Evolutionary conservation across 2,888 invertebrate species (phyloP).

Genomic region (Meandrusa payeni): DNA sequence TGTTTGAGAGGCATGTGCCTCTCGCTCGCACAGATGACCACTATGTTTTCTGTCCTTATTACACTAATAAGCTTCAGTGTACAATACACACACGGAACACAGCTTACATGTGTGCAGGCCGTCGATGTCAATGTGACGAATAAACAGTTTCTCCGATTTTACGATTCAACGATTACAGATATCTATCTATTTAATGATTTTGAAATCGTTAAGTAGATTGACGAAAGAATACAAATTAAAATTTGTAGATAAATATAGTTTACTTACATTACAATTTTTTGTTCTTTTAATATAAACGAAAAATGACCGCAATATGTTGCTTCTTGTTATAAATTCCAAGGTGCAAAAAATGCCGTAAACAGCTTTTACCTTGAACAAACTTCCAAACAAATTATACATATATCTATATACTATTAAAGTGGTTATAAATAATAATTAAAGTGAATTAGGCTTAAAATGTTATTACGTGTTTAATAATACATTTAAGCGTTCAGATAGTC

Average conservation of each 20-base stretch:
- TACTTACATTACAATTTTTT: not conserved
- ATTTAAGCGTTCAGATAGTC: too few species aligned
- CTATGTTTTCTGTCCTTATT: constrained; percentile 56
- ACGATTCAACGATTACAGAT: constrained; percentile 74
- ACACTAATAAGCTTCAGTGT: constrained; percentile 61
- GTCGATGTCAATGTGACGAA: constrained; percentile 70
- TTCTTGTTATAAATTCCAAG: not conserved
- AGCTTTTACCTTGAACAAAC: not conserved
- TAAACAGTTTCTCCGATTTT: constrained; percentile 78
- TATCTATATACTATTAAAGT: too few species aligned
- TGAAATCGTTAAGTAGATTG: constrained; percentile 49
- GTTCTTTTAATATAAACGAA: not conserved
- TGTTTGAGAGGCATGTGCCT: constrained; percentile 57
- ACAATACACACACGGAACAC: constrained; percentile 34
- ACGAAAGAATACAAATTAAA: constrained; percentile 33
- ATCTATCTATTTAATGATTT: constrained; percentile 68
- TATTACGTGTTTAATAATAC: too few species aligned
- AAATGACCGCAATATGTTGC: not conserved
- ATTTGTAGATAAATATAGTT: constrained; percentile 8
- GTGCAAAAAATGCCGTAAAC: constrained; percentile 3
- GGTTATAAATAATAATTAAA: too few species aligned
- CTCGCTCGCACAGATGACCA: constrained; percentile 54
- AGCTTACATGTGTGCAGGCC: constrained; percentile 42
- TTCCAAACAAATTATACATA: constrained; percentile 2
- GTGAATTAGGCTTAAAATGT: too few species aligned